Conservation (phyloP, 2,113 vertebrate genomes). For the Rostratula benghalensis region DNA sequence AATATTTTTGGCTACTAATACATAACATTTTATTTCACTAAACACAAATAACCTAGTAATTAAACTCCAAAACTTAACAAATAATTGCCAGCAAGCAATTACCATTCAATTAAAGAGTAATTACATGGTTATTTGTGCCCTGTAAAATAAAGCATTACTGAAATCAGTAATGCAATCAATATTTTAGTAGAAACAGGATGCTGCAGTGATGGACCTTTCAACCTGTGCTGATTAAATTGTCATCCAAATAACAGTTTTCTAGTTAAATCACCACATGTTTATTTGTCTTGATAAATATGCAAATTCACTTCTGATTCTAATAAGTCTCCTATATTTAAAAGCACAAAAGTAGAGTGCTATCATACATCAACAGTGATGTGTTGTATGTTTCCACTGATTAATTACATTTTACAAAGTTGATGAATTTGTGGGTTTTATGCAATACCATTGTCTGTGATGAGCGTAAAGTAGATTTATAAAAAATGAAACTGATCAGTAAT, state of each 20-base stretch:
- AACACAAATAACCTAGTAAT: slow-evolving; percentile 73
- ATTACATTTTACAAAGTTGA: slow-evolving; percentile 8
- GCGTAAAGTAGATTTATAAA: background rate
- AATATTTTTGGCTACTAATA: slow-evolving; percentile 37
- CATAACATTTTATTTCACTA: slow-evolving; percentile 67
- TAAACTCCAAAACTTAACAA: slow-evolving; percentile 73
- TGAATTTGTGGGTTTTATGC: slow-evolving; percentile 9
- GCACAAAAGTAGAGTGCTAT: slow-evolving; percentile 8
- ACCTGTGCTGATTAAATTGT: slow-evolving; percentile 77
- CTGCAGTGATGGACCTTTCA: slow-evolving; percentile 72
- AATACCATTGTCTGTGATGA: background rate
- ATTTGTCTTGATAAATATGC: slow-evolving; percentile 79
- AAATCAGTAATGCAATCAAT: slow-evolving; percentile 77
- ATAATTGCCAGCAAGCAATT: slow-evolving; percentile 80
- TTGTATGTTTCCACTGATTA: slow-evolving; percentile 6
- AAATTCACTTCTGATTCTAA: slow-evolving; percentile 69
- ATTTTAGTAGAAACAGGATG: slow-evolving; percentile 76
- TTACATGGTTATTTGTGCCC: slow-evolving; percentile 78
- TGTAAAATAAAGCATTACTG: slow-evolving; percentile 75
- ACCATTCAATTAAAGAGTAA: slow-evolving; percentile 81
- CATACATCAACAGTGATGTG: slow-evolving; percentile 33
- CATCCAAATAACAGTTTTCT: slow-evolving; percentile 70
- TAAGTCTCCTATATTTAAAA: slow-evolving; percentile 61
- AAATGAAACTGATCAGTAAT: background rate
- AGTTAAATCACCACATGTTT: slow-evolving; percentile 72